phyloP scores from a whole-genome alignment of 2,888 invertebrate genomes.

The Coleophora flavipennella region DNA sequence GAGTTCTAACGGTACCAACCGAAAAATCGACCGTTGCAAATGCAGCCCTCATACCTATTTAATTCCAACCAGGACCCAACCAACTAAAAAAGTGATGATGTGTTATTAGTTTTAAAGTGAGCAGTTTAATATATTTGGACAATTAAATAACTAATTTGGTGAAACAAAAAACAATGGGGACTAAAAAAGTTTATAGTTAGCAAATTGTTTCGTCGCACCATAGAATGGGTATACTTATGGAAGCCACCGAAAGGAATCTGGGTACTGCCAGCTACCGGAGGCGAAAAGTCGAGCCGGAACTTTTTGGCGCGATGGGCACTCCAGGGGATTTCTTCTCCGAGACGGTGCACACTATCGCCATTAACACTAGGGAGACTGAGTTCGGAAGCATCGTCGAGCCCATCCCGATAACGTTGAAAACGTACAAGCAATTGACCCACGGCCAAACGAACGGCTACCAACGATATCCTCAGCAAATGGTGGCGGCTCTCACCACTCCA shows the following conservation, averaged over 20 bases:
- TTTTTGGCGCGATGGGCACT: constrained; percentile 51
- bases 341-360: constrained; percentile 52
- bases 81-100: neutral
- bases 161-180: constrained; percentile 32
- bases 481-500: constrained; percentile 32
- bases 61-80: constrained; percentile 10
- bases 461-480: constrained; percentile 35
- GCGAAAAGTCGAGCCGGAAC: constrained; percentile 35
- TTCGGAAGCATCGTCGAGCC: constrained; percentile 56
- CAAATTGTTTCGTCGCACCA: constrained; percentile 32
- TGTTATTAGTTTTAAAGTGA: constrained; percentile 8
- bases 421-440: constrained; percentile 43
- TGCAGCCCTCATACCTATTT: constrained; percentile 21
- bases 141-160: constrained; percentile 3
- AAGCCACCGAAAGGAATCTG: constrained; percentile 59
- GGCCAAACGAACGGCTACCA: constrained; percentile 37
- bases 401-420: constrained; percentile 50
- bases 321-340: constrained; percentile 48
- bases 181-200: constrained; percentile 32
- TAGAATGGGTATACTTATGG: constrained; percentile 71
- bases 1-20: neutral
- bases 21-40: constrained; percentile 22
- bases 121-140: constrained; percentile 8
- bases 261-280: constrained; percentile 48
- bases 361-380: constrained; percentile 59